Percentiles rank a stretch among this genome's conserved stretches.
phyloP scores from a whole-genome alignment of 2,888 invertebrate genomes.

The Trachelus stipa region DNA sequence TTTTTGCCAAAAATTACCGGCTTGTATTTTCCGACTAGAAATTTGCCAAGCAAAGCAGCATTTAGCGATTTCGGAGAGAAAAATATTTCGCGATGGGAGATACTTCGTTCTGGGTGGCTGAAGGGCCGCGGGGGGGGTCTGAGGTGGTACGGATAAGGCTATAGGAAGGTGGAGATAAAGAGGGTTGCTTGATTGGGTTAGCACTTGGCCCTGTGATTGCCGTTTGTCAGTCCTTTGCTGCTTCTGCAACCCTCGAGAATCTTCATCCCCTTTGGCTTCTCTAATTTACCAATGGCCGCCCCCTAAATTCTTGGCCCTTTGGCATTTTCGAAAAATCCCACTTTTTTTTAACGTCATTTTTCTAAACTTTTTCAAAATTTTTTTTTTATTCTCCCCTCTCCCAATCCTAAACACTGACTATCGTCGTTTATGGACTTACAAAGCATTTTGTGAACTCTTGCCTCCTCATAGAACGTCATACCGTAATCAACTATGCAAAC shows the following conservation, averaged over 20 bases:
- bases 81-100: not conserved
- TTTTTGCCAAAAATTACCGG: not conserved
- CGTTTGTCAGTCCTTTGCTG: conserved; percentile 56
- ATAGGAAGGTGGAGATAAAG: not conserved
- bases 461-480: conserved; percentile 15
- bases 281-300: not conserved
- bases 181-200: conserved; percentile 53
- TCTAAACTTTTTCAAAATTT: not conserved
- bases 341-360: not conserved
- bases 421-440: not conserved
- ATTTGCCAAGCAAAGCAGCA: not conserved
- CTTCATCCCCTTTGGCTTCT: not conserved
- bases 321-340: not conserved
- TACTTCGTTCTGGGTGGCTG: not conserved
- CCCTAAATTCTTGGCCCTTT: not conserved
- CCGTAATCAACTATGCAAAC: conserved; percentile 59
- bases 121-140: not conserved
- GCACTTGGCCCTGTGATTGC: conserved; percentile 58
- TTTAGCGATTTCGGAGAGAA: not conserved
- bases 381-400: rapidly evolving
- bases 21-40: not conserved
- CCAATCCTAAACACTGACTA: not conserved
- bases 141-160: not conserved
- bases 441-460: not conserved
- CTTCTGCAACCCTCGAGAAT: conserved; percentile 34